A percentile compares a stretch with the other conserved stretches of the same genome.
Evolutionary conservation across 2,797 vertebrate species (phyloP).

Genomic region (Oreochromis mossambicus): DNA sequence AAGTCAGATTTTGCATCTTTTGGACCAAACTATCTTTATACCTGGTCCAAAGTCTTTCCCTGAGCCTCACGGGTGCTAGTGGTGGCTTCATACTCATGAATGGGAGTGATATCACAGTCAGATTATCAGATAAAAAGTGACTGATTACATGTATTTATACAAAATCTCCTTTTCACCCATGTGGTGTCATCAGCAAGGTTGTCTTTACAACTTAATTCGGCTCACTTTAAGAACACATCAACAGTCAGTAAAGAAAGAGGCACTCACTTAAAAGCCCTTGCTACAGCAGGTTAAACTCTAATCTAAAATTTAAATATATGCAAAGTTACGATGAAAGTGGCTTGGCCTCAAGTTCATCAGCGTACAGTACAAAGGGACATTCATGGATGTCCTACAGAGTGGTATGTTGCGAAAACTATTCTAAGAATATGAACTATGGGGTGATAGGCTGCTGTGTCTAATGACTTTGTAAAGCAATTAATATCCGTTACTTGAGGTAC

Average conservation of each 20-base stretch:
- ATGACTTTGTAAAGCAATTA: slow-evolving; percentile 46
- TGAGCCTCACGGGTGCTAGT: rapidly evolving
- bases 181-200: not conserved
- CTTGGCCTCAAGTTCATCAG: slow-evolving; percentile 42
- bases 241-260: slow-evolving; percentile 12
- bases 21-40: not conserved
- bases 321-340: slow-evolving; percentile 30
- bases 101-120: not conserved
- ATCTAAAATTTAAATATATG: slow-evolving; percentile 34
- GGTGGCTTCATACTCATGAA: not conserved
- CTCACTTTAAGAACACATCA: not conserved
- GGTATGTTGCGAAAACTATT: slow-evolving; percentile 21
- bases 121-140: not conserved
- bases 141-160: not conserved
- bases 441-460: slow-evolving; percentile 5
- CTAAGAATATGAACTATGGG: slow-evolving; percentile 54
- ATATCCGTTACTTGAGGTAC: slow-evolving; percentile 69
- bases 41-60: not conserved
- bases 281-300: slow-evolving; percentile 40
- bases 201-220: not conserved
- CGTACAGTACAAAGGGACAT: slow-evolving; percentile 63
- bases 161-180: slow-evolving; percentile 4
- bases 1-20: not conserved
- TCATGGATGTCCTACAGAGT: slow-evolving; percentile 36
- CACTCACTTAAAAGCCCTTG: slow-evolving; percentile 25